Evolutionary conservation across 1,140 invertebrate species (phyloP).

Genomic region (Glossosoma conforme): DNA sequence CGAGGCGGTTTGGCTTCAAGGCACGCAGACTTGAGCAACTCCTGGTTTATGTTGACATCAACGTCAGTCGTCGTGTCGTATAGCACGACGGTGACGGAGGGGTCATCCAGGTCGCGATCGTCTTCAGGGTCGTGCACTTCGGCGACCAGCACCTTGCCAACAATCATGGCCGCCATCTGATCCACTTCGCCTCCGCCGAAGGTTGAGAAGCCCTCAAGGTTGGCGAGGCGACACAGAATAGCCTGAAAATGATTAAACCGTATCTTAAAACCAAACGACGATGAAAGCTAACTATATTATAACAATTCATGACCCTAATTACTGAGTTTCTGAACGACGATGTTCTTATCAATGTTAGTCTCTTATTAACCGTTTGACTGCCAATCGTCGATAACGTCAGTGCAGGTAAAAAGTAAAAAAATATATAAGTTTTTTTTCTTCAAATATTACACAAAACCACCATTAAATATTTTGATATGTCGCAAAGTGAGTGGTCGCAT

Average conservation of each 20-base stretch:
- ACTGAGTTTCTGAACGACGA: no score
- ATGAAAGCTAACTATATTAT: no score
- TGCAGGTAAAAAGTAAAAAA: no score
- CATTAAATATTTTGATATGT: no score
- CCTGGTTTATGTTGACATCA: constrained; percentile 51
- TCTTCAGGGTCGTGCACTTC: constrained; percentile 26
- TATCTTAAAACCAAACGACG: no score
- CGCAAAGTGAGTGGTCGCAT: no score
- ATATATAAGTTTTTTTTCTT: no score
- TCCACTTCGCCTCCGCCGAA: not conserved
- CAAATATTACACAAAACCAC: no score
- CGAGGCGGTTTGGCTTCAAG: constrained; percentile 18
- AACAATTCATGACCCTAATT: no score
- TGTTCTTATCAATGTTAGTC: no score
- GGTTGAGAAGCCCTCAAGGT: constrained; percentile 49
- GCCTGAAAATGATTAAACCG: constrained; percentile 43
- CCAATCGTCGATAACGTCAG: no score
- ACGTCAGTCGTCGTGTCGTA: constrained; percentile 51
- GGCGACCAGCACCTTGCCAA: constrained; percentile 20
- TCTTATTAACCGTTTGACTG: no score
- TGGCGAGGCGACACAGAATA: constrained; percentile 54
- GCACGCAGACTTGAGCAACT: constrained; percentile 37
- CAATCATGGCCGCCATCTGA: constrained; percentile 12
- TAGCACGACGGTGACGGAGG: constrained; percentile 50
- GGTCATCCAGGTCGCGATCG: constrained; percentile 34